A percentile compares a stretch with the other conserved stretches of the same genome.
Evolutionary conservation across 2,888 invertebrate species (phyloP).

Genomic region (Cynaeus angustus): DNA sequence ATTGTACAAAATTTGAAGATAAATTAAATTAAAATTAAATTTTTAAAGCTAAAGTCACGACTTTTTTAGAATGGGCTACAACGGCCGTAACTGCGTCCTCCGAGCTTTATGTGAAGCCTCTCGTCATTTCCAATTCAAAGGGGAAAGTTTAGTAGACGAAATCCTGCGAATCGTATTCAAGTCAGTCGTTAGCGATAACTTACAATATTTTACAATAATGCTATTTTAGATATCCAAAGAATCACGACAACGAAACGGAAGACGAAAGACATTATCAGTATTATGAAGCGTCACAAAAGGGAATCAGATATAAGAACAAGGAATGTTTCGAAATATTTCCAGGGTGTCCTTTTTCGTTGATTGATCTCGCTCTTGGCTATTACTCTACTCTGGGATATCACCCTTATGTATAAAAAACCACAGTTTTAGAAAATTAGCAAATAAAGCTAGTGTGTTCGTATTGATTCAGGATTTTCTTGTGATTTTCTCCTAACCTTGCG

Average conservation of each 20-base stretch:
- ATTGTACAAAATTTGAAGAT: too few relatives aligned
- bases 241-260: slow-evolving; percentile 1
- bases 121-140: slow-evolving; percentile 76
- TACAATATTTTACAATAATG: slow-evolving; percentile 19
- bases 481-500: slow-evolving; percentile 7
- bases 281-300: slow-evolving; percentile 78
- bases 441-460: slow-evolving; percentile 14
- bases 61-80: slow-evolving; percentile 79
- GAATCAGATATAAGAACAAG: slow-evolving; percentile 62
- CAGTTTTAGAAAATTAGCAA: slow-evolving; percentile 12
- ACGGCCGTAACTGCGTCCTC: slow-evolving; percentile 81
- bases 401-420: slow-evolving; percentile 16
- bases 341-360: slow-evolving; percentile 81
- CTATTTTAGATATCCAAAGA: slow-evolving; percentile 40
- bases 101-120: slow-evolving; percentile 83
- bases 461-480: slow-evolving; percentile 10
- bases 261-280: slow-evolving; percentile 73
- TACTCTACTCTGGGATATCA: slow-evolving; percentile 55
- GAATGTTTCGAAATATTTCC: slow-evolving; percentile 74
- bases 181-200: slow-evolving; percentile 68
- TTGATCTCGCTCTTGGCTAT: slow-evolving; percentile 80
- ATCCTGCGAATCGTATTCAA: slow-evolving; percentile 81
- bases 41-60: too few relatives aligned
- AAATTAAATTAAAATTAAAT: too few relatives aligned
- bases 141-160: slow-evolving; percentile 78